phyloP scores from a whole-genome alignment of 30 jellyfish, hydroid and myxozoan genomes.

The Sanderia malayensis region DNA sequence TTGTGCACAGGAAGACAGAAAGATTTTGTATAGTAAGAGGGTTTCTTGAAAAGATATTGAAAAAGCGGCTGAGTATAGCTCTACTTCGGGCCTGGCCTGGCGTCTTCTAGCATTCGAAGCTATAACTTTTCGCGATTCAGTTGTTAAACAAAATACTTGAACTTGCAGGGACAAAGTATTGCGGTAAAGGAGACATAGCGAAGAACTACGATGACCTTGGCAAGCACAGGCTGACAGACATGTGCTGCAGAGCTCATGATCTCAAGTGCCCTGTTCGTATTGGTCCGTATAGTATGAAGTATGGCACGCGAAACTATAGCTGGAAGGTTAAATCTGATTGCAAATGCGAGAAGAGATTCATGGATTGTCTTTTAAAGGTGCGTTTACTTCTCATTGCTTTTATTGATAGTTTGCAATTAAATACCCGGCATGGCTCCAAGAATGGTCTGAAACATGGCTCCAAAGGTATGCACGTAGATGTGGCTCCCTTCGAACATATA shows the following conservation, averaged over 20 bases:
- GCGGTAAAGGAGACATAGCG: background rate
- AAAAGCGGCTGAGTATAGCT: too few species aligned
- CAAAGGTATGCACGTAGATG: background rate
- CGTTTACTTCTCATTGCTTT: background rate
- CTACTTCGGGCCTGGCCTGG: too few species aligned
- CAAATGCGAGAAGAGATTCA: background rate
- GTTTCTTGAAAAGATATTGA: too few species aligned
- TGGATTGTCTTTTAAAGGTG: background rate
- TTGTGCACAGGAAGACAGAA: background rate
- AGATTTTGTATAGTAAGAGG: background rate
- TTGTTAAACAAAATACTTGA: too few species aligned
- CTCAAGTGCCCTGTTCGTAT: background rate
- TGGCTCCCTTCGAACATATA: background rate
- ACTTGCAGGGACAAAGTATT: background rate
- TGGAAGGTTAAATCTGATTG: background rate
- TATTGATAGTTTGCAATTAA: background rate
- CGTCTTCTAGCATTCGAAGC: too few species aligned
- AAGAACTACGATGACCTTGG: background rate
- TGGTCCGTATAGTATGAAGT: background rate
- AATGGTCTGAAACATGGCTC: background rate
- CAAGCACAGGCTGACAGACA: background rate
- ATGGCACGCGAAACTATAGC: background rate
- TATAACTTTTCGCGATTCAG: too few species aligned
- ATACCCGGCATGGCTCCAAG: too few species aligned
- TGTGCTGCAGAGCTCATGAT: background rate